A percentile compares a stretch with the other conserved stretches of the same genome.
Conservation (phyloP, 1,140 invertebrate species). For the Contarinia nasturtii region DNA sequence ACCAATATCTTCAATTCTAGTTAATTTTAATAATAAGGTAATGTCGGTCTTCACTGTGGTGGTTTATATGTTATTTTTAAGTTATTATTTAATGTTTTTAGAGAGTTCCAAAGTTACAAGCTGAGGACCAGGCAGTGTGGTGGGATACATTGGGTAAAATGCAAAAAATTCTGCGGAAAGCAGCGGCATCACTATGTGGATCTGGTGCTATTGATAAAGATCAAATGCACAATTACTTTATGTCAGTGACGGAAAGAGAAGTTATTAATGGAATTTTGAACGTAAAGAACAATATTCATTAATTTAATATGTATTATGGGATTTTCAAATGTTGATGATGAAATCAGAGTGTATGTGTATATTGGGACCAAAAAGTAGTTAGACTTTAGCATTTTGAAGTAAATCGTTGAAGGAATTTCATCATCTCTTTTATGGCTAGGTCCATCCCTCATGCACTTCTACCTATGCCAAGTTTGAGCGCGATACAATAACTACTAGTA, state of each 20-base stretch:
- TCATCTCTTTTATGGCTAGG: no score
- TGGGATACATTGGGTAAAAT: conserved; percentile 92
- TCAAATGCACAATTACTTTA: conserved; percentile 94
- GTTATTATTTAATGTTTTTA: conserved; percentile 19
- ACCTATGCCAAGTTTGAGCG: no score
- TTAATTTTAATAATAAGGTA: conserved; percentile 98
- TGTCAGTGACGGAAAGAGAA: conserved; percentile 59
- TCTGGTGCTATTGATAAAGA: conserved; percentile 77
- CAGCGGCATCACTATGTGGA: conserved; percentile 65
- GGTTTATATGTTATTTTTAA: neutral
- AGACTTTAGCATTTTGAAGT: no score
- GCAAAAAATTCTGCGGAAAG: conserved; percentile 86
- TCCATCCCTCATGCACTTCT: no score
- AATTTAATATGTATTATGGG: no score
- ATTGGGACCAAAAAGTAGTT: no score
- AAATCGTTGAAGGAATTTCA: no score
- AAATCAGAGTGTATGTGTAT: no score
- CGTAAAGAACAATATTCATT: no score
- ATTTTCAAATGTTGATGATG: no score
- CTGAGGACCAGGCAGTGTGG: conserved; percentile 91
- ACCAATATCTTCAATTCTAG: conserved; percentile 89
- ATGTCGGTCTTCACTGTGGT: no score
- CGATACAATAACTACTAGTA: no score
- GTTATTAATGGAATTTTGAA: conserved; percentile 84
- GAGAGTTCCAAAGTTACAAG: conserved; percentile 83